Conservation (phyloP, 2,888 invertebrate genomes). For the Trachelus iudaicus region DNA sequence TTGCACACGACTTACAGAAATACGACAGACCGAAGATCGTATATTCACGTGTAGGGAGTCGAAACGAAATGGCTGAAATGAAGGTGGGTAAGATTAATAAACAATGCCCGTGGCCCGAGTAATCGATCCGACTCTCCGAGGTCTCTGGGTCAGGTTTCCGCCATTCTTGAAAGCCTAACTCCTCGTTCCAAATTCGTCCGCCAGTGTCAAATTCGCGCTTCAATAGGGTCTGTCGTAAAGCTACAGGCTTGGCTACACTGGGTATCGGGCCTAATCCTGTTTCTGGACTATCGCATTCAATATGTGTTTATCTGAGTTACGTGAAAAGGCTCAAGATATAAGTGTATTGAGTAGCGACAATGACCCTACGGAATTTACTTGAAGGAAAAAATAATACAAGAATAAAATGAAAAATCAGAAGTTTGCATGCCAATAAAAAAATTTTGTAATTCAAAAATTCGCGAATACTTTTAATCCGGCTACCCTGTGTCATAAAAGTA, state of each 20-base stretch:
- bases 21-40: background rate
- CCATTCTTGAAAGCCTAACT: background rate
- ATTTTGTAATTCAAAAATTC: background rate
- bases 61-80: slow-evolving; percentile 11
- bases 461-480: background rate
- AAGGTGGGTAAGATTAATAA: slow-evolving; percentile 24
- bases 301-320: background rate
- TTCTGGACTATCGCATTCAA: background rate
- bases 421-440: background rate
- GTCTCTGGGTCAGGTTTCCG: slow-evolving; percentile 60
- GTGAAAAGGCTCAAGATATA: background rate
- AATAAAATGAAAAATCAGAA: background rate
- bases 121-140: slow-evolving; percentile 22
- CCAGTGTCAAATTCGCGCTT: slow-evolving; percentile 1
- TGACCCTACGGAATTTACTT: background rate
- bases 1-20: background rate
- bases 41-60: background rate
- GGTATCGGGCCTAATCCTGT: background rate
- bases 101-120: slow-evolving; percentile 51
- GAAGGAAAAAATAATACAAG: background rate
- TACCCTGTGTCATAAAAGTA: background rate
- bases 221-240: background rate
- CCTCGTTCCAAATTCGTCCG: background rate
- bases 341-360: background rate
- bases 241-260: background rate